phyloP scores from a whole-genome alignment of 2,888 invertebrate species.

The Hypselothyrea guttata region DNA sequence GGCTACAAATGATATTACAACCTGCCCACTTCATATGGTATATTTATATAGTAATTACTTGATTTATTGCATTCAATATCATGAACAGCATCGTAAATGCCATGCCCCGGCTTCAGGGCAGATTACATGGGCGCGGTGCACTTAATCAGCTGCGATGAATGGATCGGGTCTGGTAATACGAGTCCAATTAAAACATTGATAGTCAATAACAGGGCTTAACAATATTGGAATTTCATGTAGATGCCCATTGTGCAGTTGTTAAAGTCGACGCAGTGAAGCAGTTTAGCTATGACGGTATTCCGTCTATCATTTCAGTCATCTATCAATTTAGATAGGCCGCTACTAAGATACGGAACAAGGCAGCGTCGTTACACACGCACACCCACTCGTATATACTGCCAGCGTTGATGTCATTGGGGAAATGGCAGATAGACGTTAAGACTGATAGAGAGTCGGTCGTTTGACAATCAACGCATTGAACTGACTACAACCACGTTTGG shows the following conservation, averaged over 20 bases:
- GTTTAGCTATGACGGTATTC: slow-evolving; percentile 40
- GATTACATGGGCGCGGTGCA: slow-evolving; percentile 28
- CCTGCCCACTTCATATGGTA: neutral
- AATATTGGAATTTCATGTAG: slow-evolving; percentile 27
- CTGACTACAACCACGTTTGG: slow-evolving; percentile 31
- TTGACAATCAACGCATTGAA: slow-evolving; percentile 29
- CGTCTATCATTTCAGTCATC: slow-evolving; percentile 68
- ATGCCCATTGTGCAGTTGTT: slow-evolving; percentile 27
- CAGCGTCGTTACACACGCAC: slow-evolving; percentile 44
- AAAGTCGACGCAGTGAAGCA: slow-evolving; percentile 24
- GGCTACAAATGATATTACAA: too few species aligned
- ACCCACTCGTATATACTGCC: slow-evolving; percentile 9
- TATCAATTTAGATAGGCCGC: slow-evolving; percentile 69
- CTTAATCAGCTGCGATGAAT: slow-evolving; percentile 36
- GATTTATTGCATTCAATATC: slow-evolving; percentile 45
- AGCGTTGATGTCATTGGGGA: too few species aligned
- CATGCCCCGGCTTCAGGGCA: slow-evolving; percentile 17
- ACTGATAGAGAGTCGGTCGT: slow-evolving; percentile 12
- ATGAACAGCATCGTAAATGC: slow-evolving; percentile 36
- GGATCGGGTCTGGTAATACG: slow-evolving; percentile 19
- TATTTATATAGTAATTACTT: slow-evolving; percentile 37
- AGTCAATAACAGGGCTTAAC: slow-evolving; percentile 53
- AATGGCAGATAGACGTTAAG: neutral
- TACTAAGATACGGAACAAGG: slow-evolving; percentile 34
- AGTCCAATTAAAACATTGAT: slow-evolving; percentile 43